A percentile compares a stretch with the other conserved stretches of the same genome.
phyloP scores from a whole-genome alignment of 2,113 vertebrate species.

The Odobenus rosmarus region DNA sequence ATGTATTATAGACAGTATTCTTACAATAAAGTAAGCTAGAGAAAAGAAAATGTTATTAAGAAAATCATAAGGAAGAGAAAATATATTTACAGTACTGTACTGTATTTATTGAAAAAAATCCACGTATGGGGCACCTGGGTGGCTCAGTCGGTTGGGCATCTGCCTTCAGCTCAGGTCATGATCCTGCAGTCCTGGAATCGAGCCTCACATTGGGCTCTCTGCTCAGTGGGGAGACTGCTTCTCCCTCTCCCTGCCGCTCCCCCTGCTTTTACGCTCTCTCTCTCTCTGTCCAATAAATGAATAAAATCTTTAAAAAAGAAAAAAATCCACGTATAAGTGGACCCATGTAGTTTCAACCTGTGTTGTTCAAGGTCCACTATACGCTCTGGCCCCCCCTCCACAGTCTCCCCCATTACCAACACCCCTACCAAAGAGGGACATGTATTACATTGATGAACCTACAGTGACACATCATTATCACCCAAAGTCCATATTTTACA shows the following conservation, averaged over 20 bases:
- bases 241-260: no score
- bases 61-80: background rate
- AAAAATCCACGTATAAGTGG: background rate
- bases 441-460: background rate
- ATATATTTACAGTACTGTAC: background rate
- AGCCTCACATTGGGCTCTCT: no score
- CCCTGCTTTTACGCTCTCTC: no score
- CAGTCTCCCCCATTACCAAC: background rate
- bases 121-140: no score
- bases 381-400: fast-evolving
- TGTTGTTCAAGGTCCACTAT: background rate
- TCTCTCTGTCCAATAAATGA: no score
- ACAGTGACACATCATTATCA: background rate
- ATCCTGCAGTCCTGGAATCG: no score
- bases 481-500: background rate
- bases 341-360: background rate
- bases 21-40: background rate
- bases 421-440: background rate
- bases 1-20: background rate
- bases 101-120: background rate
- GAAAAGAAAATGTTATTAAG: background rate
- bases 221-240: no score
- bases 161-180: no score
- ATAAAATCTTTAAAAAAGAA: background rate
- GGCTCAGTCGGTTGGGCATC: no score